Percentiles rank a stretch among this genome's conserved stretches.
Evolutionary conservation across 2,888 invertebrate species (phyloP).

Genomic region (Fragum sueziense): DNA sequence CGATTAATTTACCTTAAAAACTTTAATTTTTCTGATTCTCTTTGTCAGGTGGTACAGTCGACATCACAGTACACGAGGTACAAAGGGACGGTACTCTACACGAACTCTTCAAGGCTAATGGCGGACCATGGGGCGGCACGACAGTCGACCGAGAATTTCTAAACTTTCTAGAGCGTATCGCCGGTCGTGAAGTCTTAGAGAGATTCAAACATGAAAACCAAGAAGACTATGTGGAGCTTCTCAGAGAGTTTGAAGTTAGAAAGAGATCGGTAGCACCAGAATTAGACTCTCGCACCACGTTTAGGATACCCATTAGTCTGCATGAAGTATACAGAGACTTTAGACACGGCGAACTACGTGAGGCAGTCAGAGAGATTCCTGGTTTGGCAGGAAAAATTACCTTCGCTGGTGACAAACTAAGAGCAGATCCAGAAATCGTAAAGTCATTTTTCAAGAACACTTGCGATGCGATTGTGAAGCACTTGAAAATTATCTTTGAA

Average conservation of each 20-base stretch:
- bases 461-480: constrained; percentile 11
- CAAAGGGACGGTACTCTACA: constrained; percentile 19
- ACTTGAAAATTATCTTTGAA: constrained; percentile 16
- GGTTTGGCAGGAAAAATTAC: constrained; percentile 21
- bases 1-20: too few species aligned
- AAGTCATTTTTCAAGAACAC: constrained; percentile 15
- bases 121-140: constrained; percentile 46
- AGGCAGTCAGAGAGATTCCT: constrained; percentile 9
- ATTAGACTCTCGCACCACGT: constrained; percentile 36
- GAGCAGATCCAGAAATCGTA: constrained; percentile 31
- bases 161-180: constrained; percentile 27
- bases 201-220: constrained; percentile 33
- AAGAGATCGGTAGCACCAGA: constrained; percentile 30
- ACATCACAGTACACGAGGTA: constrained; percentile 42
- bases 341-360: constrained; percentile 28
- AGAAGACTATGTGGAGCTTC: constrained; percentile 29
- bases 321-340: constrained; percentile 37
- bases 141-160: constrained; percentile 38
- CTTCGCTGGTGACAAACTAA: constrained; percentile 40
- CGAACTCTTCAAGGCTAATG: constrained; percentile 39
- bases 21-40: too few species aligned
- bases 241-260: constrained; percentile 47
- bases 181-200: constrained; percentile 5
- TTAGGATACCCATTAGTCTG: constrained; percentile 38
- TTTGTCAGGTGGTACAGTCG: constrained; percentile 38